Conservation (phyloP, 2,797 vertebrate species). For the Gambusia yucatana region DNA sequence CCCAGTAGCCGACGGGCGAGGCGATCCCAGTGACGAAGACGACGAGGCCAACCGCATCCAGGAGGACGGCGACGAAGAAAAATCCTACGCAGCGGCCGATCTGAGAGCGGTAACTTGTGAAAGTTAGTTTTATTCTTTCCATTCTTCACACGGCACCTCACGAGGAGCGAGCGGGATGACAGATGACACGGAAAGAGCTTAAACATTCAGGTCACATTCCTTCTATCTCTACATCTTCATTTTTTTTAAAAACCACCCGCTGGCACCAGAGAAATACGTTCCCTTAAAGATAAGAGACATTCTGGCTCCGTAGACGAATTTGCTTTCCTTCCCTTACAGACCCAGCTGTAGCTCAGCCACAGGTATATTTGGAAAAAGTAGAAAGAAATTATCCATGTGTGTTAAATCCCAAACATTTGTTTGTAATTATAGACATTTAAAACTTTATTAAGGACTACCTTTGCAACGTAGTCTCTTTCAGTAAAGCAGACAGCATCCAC, state of each 20-base stretch:
- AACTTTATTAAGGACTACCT: background rate
- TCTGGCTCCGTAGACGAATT: background rate
- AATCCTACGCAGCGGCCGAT: conserved; percentile 66
- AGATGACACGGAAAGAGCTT: conserved; percentile 43
- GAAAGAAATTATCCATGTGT: background rate
- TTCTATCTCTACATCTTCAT: conserved; percentile 43
- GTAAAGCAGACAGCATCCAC: background rate
- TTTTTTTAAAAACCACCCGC: conserved; percentile 24
- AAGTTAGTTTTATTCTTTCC: background rate
- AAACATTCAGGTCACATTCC: conserved; percentile 51
- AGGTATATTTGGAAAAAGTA: background rate
- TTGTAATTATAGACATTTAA: background rate
- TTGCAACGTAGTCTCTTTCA: background rate
- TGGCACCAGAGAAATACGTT: conserved; percentile 14
- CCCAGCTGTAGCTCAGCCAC: background rate
- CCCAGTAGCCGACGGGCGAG: conserved; percentile 76
- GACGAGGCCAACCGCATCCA: conserved; percentile 76
- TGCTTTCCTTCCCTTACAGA: background rate
- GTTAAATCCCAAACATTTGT: background rate
- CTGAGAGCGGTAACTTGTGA: conserved; percentile 46
- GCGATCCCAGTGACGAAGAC: conserved; percentile 81
- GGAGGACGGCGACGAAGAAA: conserved; percentile 71
- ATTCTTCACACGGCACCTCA: background rate
- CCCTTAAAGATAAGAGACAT: conserved; percentile 17
- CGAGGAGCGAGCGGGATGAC: conserved; percentile 13